Percentiles rank a stretch among this genome's conserved stretches.
These are phyloP conservation scores for Desoria tigrina DNA, from an alignment of 2,888 invertebrate species.

Conservation along the genomic window DNA sequence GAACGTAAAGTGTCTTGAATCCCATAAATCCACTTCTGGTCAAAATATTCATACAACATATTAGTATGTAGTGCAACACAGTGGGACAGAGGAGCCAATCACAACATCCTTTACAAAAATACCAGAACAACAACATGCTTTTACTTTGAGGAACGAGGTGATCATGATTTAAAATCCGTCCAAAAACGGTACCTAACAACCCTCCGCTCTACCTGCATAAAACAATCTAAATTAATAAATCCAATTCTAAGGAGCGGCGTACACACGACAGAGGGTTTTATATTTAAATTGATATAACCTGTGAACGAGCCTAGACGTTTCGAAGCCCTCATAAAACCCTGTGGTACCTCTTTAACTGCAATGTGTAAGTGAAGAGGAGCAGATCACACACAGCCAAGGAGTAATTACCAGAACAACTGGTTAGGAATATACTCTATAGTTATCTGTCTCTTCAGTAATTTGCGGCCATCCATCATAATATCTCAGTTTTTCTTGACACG, in stretches of 20 bases:
- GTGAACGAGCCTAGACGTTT: background rate
- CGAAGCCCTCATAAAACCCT: background rate
- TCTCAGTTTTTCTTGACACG: conserved; percentile 44
- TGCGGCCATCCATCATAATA: conserved; percentile 52
- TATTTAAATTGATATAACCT: background rate
- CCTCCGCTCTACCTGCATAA: background rate
- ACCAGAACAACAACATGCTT: background rate
- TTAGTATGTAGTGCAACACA: too few relatives aligned
- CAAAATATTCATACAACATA: conserved; percentile 10
- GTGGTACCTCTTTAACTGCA: too few relatives aligned
- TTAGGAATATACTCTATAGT: conserved; percentile 39
- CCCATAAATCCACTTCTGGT: conserved; percentile 10
- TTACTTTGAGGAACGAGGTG: conserved; percentile 1
- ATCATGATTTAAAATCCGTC: too few relatives aligned
- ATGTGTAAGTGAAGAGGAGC: conserved; percentile 2
- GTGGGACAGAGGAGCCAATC: too few relatives aligned
- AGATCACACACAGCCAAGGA: conserved; percentile 34
- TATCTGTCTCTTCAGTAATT: conserved; percentile 51
- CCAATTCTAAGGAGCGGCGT: background rate
- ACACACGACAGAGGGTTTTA: conserved; percentile 6
- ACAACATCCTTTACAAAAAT: too few relatives aligned
- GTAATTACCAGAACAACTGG: conserved; percentile 40
- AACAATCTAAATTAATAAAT: conserved; percentile 5
- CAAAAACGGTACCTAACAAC: too few relatives aligned
- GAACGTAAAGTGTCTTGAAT: background rate